Evolutionary conservation across 2,797 vertebrate species (phyloP), one percentile per base, ranked within the genome.

Genomic region (Clarias laeviceps): DNA sequence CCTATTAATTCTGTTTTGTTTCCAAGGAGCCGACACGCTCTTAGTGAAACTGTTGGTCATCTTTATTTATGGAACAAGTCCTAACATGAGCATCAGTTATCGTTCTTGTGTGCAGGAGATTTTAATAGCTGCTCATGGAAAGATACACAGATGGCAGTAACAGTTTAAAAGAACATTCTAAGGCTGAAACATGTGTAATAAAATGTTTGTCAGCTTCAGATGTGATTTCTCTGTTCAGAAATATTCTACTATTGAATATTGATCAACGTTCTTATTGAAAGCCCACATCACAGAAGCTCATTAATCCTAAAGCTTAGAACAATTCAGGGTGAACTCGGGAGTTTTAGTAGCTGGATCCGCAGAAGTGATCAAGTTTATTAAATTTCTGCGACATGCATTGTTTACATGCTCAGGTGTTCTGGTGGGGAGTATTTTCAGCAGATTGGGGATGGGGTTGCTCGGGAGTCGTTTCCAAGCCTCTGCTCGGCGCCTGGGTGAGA

Each of bases 401-500:
- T 24, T 4, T 45, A 5, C 34, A 72, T 50, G 45, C 40, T 8
- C 40, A 7, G 68, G 65, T 77, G 20, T 64, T 59, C 87, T 20
- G 87, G 20, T 86, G 27, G 86, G 1, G 65, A 2, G 3, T 89
- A 4, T 82, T 62, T 82, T 24, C 9, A 17, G 80, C n/a, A 89
- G 88, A 72, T 20, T 54, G 22, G 85, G 84, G 37, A 93, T 91
- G 93, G 95, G 94, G 82, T 91, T 84, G 72, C 87, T 95, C 69
- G 90, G 93, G 78, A 95, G 95, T 90, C 92, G 92, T 79, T 94
- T 95, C 82, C 94, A 95, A 87, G 90, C 89, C 2, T 32, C 91
- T 1, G 82, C 92, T 50, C 91, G 84, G 83, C 90, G 88, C 79
- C 90, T 89, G 7, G 92, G 93, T 56, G 93, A 93, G 37, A 68